Evolutionary conservation across 2,888 invertebrate genomes (phyloP).

Genomic region (Reticulitermes lucifugus): DNA sequence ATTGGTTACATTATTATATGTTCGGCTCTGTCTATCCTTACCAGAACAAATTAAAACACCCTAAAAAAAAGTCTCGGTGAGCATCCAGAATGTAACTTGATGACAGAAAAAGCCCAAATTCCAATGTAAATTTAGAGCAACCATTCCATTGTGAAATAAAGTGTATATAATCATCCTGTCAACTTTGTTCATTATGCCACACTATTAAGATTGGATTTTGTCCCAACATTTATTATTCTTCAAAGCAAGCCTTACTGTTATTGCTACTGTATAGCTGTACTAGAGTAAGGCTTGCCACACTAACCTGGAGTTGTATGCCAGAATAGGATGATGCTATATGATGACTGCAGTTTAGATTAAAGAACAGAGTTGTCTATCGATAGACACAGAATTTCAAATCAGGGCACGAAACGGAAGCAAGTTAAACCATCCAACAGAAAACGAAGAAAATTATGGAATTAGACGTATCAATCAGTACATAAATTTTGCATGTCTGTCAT

Average conservation of each 20-base stretch:
- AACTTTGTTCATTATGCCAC: background rate
- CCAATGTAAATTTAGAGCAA: background rate
- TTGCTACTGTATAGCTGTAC: background rate
- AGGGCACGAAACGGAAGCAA: too few relatives aligned
- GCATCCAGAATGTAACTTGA: background rate
- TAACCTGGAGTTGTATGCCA: conserved; percentile 25
- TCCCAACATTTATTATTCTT: background rate
- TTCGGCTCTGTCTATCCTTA: too few relatives aligned
- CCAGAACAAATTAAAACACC: background rate
- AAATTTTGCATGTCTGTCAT: too few relatives aligned
- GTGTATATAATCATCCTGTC: background rate
- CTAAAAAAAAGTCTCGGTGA: background rate
- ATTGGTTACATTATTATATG: too few relatives aligned
- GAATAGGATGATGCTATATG: background rate
- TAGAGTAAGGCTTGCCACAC: conserved; percentile 27
- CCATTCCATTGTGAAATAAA: background rate
- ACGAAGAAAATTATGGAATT: too few relatives aligned
- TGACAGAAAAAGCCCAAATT: background rate
- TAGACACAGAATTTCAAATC: background rate
- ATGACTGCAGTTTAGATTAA: background rate
- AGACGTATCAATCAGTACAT: too few relatives aligned
- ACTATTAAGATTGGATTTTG: background rate
- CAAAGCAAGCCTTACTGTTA: conserved; percentile 27
- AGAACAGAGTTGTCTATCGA: conserved; percentile 4
- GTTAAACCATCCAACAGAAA: too few relatives aligned